phyloP scores from a whole-genome alignment of 2,888 invertebrate species.

The Pristionchus maxplancki region DNA sequence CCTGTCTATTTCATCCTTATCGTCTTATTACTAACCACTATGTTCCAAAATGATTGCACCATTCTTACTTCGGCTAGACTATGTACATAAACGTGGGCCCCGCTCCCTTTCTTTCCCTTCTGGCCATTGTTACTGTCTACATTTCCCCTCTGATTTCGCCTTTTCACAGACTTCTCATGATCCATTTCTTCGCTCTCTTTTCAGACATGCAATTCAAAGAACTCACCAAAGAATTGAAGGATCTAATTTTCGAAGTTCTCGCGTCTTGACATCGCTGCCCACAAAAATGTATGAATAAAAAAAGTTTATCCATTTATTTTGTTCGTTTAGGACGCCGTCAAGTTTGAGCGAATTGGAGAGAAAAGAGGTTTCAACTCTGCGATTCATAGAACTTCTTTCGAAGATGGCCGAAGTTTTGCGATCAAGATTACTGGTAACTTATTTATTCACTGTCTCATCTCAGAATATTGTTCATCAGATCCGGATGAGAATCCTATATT shows the following conservation, averaged over 20 bases:
- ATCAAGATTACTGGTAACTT: neutral
- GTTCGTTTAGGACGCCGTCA: neutral
- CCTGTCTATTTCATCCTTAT: no score
- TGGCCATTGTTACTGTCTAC: neutral
- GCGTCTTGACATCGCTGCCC: neutral
- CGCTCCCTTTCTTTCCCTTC: neutral
- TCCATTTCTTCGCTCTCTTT: neutral
- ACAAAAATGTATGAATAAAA: neutral
- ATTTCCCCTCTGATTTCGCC: neutral
- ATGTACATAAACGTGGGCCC: neutral
- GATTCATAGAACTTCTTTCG: neutral
- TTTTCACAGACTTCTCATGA: neutral
- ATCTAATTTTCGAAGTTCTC: neutral
- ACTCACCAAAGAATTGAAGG: neutral
- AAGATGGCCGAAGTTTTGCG: neutral
- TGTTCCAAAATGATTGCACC: neutral
- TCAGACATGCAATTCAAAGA: neutral
- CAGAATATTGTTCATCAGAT: neutral
- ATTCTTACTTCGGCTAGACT: neutral
- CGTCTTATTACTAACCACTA: neutral
- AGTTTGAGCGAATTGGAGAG: neutral
- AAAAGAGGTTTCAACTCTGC: slow-evolving; percentile 6
- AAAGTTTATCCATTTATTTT: neutral
- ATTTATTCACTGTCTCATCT: neutral
- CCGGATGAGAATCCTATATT: neutral